Evolutionary conservation across 2,797 vertebrate genomes (phyloP), one percentile per base, ranked within the genome.

Genomic region (Argentina silus): DNA sequence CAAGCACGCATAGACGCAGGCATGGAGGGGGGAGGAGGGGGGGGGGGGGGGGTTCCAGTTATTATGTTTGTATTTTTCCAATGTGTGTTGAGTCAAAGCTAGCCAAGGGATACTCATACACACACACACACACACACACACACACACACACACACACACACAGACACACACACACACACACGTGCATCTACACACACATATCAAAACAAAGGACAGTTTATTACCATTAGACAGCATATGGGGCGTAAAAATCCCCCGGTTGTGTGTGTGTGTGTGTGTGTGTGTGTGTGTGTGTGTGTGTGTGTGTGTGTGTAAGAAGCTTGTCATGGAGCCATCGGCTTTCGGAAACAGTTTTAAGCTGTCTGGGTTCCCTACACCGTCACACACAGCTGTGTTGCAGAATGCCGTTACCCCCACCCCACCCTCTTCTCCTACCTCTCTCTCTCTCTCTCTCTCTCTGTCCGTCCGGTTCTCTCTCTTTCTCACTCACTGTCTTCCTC

Each of bases 301-400:
- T 11, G 43, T 64, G 43, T 64, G 62, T 64, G 43, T 44, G 62
- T 51, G 65, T 47, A 70, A 71, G 62, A 74, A 74, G 17, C 56
- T 51, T 56, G 67, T 70, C 70, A 80, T 36, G 43, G 56, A 73
- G 67, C 65, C 36, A 21, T 17, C 43, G 12, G 69, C 56, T 65
- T 72, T 69, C 3, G 42, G 21, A 69, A 75, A 72, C 45, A 56
- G 21, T 68, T 68, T 76, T 73, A 57, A 67, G 62, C 53, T 21
- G 53, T 69, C 60, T 67, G 72, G 47, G 51, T 59, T 66, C 51
- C 43, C 56, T 69, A 57, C 68, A 42, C 64, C 21, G 42, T n/a
- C 48, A 71, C 42, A 61, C 42, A 63, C 59, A 66, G 63, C 55
- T 69, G 68, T 63, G 15, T 42, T 21, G 73, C 69, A 72, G 53